These are phyloP conservation scores for Platorchestia sp. DNA, from an alignment of 1,140 invertebrate species.

Conservation along the genomic window DNA sequence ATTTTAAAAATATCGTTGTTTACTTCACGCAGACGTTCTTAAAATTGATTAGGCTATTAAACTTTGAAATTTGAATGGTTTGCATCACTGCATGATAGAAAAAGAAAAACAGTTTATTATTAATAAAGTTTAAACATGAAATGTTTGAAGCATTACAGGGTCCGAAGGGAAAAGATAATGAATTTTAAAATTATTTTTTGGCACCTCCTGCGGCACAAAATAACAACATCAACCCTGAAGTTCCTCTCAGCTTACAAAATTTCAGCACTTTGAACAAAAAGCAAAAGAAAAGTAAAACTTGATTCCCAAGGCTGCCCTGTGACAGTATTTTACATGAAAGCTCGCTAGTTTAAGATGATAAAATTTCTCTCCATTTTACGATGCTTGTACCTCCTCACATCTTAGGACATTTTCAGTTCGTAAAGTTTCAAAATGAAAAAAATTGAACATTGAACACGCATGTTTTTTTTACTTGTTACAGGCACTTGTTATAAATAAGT, in stretches of 20 bases:
- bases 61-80: background rate
- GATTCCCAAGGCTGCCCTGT: background rate
- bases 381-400: background rate
- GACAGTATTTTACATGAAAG: background rate
- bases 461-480: background rate
- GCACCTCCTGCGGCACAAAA: background rate
- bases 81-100: background rate
- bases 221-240: background rate
- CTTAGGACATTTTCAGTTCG: background rate
- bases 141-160: background rate
- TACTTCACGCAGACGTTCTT: background rate
- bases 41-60: background rate
- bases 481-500: too few relatives aligned
- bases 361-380: background rate
- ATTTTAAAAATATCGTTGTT: background rate
- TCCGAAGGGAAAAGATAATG: background rate
- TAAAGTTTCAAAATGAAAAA: background rate
- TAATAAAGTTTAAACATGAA: too few relatives aligned
- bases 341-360: background rate
- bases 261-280: background rate
- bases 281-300: background rate
- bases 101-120: too few relatives aligned
- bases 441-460: background rate
- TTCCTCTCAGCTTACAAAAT: background rate
- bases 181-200: background rate